Conservation (phyloP, 2,113 vertebrate species). For the Etheostoma cragini region DNA sequence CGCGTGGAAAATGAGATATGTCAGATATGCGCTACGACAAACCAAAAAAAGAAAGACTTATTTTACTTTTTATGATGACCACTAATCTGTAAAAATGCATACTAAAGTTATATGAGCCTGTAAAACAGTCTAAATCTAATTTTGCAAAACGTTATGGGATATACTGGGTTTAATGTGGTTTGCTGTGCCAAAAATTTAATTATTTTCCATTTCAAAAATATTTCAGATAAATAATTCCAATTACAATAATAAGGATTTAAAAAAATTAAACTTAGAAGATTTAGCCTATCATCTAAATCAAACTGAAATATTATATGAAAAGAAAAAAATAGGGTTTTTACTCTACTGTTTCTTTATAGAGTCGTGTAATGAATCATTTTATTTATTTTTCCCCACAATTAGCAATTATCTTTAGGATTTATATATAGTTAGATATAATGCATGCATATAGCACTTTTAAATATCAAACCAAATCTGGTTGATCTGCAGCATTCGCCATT, state of each 20-base stretch:
- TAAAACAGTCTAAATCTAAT: slow-evolving; percentile 5
- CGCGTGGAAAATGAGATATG: neutral
- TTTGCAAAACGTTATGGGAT: neutral
- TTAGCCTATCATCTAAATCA: neutral
- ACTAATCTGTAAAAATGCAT: neutral
- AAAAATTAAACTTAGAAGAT: neutral
- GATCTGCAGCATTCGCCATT: neutral
- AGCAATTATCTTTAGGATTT: neutral
- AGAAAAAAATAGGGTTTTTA: neutral
- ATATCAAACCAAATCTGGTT: neutral
- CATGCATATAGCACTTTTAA: neutral
- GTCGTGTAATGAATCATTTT: neutral
- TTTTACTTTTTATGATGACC: neutral
- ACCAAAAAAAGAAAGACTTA: neutral
- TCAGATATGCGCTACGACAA: neutral
- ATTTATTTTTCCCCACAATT: neutral
- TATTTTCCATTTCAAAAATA: neutral
- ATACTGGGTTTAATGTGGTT: neutral
- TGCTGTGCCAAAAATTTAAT: neutral
- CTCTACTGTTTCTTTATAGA: neutral
- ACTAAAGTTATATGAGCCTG: neutral
- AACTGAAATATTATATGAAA: neutral
- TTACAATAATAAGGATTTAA: too few species aligned
- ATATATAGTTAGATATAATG: too few species aligned
- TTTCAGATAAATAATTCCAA: neutral